phyloP scores from a whole-genome alignment of 1,140 invertebrate genomes.

The Centruroides vittatus region DNA sequence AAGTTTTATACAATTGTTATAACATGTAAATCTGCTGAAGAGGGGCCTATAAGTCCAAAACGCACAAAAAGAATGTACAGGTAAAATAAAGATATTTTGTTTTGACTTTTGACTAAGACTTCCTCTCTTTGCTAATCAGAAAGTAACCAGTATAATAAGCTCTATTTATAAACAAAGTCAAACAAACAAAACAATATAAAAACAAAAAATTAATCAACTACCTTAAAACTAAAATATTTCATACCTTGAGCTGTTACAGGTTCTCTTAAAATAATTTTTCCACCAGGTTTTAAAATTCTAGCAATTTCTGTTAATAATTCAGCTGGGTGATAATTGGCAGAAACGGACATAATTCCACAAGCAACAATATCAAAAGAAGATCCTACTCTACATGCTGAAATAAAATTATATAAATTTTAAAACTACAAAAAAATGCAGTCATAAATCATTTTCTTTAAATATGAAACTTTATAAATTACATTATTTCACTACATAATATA shows the following conservation, averaged over 20 bases:
- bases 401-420: conserved; percentile 4
- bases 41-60: too few relatives aligned
- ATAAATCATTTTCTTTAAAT: too few relatives aligned
- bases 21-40: too few relatives aligned
- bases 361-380: conserved; percentile 30
- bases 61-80: too few relatives aligned
- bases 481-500: background rate
- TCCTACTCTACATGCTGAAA: conserved; percentile 24
- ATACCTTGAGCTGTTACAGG: conserved; percentile 13
- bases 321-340: conserved; percentile 17
- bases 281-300: conserved; percentile 30
- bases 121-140: too few relatives aligned
- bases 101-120: too few relatives aligned
- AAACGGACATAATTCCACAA: conserved; percentile 27
- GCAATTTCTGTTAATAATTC: conserved; percentile 30
- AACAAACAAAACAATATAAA: too few relatives aligned
- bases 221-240: background rate
- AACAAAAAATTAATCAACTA: too few relatives aligned
- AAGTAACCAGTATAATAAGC: too few relatives aligned
- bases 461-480: background rate
- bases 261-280: conserved; percentile 26
- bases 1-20: too few relatives aligned
- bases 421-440: background rate
- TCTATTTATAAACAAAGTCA: too few relatives aligned
- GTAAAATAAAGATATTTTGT: too few relatives aligned